Evolutionary conservation across 2,888 invertebrate species (phyloP).

Genomic region (Formica aserva): DNA sequence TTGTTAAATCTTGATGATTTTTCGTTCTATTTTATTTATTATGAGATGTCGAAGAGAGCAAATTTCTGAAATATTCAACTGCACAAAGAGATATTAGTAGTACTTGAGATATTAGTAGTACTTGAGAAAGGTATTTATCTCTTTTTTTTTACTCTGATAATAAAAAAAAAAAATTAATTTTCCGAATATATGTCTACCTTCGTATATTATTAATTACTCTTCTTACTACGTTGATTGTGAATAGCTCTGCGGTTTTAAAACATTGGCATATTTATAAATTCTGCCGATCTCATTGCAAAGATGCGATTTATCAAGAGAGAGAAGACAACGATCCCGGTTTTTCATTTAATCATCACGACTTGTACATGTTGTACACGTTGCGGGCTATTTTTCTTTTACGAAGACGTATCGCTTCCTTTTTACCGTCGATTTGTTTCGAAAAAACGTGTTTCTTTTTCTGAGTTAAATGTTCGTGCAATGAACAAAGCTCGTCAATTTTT

Average conservation of each 20-base stretch:
- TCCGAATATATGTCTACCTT: neutral
- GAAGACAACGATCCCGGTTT: constrained; percentile 41
- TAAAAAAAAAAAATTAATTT: constrained; percentile 13
- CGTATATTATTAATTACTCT: constrained; percentile 3
- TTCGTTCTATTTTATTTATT: constrained; percentile 20
- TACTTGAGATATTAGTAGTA: neutral
- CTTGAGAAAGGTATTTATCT: neutral
- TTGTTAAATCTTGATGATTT: neutral
- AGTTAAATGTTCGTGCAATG: constrained; percentile 20
- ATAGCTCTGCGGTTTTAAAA: neutral
- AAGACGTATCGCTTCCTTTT: neutral
- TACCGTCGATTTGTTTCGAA: constrained; percentile 13
- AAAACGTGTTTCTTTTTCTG: constrained; percentile 4
- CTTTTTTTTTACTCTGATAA: neutral
- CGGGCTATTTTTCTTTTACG: constrained; percentile 33
- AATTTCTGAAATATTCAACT: constrained; percentile 22
- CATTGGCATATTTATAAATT: constrained; percentile 22
- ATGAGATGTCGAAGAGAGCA: neutral
- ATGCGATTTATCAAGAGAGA: constrained; percentile 44
- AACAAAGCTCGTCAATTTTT: neutral
- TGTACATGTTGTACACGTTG: constrained; percentile 23
- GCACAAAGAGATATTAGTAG: neutral
- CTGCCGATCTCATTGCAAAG: constrained; percentile 32
- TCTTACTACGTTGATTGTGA: neutral
- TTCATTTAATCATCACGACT: constrained; percentile 46